Evolutionary conservation across 2,113 vertebrate genomes (phyloP), one percentile per base, ranked within the genome.

Genomic region (Petromus typicus): DNA sequence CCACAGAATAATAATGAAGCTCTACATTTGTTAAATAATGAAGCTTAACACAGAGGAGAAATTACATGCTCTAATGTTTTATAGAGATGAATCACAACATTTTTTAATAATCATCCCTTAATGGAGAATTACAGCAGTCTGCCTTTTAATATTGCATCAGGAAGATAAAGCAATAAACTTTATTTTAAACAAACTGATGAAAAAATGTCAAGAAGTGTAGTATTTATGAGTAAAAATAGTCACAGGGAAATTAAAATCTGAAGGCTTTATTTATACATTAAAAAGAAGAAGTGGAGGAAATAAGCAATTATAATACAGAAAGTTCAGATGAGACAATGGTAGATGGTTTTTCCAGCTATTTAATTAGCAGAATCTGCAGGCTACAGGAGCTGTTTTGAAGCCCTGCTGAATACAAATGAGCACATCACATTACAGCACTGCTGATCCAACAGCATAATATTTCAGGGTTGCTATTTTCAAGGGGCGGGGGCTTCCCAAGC

Each of bases 261-360:
- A 88, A 94, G 88, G n/a, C 30, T 89, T 95, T 87, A 94, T 92
- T 84, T 92, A 89, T 87, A 86, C 75, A 94, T 95, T 80, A 83
- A 80, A 96, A 86, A 96, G 61, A 56, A 67, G 75, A 85, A 79
- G 54, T 85, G 4, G 69, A 87, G 86, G 85, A 97, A 97, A 81
- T 80, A 80, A 86, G 83, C 94, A 96, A 95, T 94, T 95, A 87
- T 20, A 91, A 40, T 64, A 83, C 32, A 37, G 48, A 92, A 97
- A 95, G 94, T 83, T 96, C 67, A 95, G 92, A 97, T 95, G 93
- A 95, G 93, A 97, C 91, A 75, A 93, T 67, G 75, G 86, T 75
- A 57, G 93, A 93, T 86, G 79, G 75, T 71, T 97, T 97, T 93
- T 48, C 79, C 75, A 84, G 89, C 89, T 92, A 93, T 89, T 96